Evolutionary conservation across 2,113 vertebrate genomes (phyloP).

Genomic region (Perca fluviatilis): DNA sequence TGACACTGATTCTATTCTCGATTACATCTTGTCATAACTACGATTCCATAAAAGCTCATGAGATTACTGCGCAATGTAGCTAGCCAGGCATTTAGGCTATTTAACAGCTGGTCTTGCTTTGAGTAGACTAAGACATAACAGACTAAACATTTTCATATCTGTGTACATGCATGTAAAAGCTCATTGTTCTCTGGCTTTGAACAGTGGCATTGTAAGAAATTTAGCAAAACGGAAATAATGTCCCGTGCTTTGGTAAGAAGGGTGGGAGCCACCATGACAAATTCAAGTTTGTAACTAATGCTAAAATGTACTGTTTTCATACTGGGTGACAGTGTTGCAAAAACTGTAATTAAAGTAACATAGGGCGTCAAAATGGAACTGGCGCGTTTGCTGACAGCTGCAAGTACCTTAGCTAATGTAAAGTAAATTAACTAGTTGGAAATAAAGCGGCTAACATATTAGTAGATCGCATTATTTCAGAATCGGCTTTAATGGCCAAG

Average conservation of each 20-base stretch:
- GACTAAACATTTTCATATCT: slow-evolving; percentile 11
- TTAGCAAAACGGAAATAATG: slow-evolving; percentile 69
- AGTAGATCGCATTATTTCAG: slow-evolving; percentile 31
- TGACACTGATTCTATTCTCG: slow-evolving; percentile 4
- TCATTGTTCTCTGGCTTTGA: slow-evolving; percentile 52
- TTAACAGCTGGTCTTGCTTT: slow-evolving; percentile 31
- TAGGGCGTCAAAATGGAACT: not conserved
- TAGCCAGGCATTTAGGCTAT: slow-evolving; percentile 24
- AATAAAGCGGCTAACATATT: slow-evolving; percentile 43
- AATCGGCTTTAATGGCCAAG: too few relatives aligned
- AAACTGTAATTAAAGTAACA: slow-evolving; percentile 10
- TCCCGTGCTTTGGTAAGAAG: slow-evolving; percentile 35
- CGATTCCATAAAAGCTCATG: slow-evolving; percentile 12
- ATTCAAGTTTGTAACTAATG: slow-evolving; percentile 40
- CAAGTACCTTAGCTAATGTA: not conserved
- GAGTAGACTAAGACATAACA: not conserved
- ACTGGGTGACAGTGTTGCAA: not conserved
- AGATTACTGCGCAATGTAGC: slow-evolving; percentile 54
- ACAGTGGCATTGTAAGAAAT: slow-evolving; percentile 40
- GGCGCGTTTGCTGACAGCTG: slow-evolving; percentile 24
- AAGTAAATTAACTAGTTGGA: slow-evolving; percentile 9
- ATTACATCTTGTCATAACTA: not conserved
- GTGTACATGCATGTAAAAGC: slow-evolving; percentile 45
- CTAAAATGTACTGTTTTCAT: slow-evolving; percentile 6
- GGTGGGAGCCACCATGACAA: slow-evolving; percentile 25